Evolutionary conservation across 2,113 vertebrate species (phyloP), one percentile per base, ranked within the genome.

Genomic region (Lophius piscatorius): DNA sequence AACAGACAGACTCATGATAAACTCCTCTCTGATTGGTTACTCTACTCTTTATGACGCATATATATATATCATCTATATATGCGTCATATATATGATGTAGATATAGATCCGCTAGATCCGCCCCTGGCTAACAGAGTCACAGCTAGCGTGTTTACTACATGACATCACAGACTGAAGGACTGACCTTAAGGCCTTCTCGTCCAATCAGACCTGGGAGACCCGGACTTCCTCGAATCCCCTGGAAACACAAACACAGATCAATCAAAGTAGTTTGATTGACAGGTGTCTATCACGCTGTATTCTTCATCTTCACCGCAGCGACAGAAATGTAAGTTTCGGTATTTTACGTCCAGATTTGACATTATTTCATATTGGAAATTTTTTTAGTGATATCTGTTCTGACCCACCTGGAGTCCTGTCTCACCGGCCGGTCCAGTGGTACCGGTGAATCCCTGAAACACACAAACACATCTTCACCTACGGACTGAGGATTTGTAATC

Each of bases 371-470:
- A 6, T 10, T 31, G 29, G 11, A 31, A 31, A 10, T 31, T 31
- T 9, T 3, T 31, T 31, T 31, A 3, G n/a, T n/a, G n/a, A n/a
- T n/a, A n/a, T n/a, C n/a, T 31, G 11, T 9, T 46, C 31, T 3
- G 8, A 55, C 76, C 42, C 48, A 88, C 86, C 80, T 69, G 67
- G 22, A 55, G 1, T n/a, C 87, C 89, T 50, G 28, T 70, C 5
- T 20, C 1, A 20, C 86, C 87, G 0, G 3, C 12, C 0, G 1
- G 6, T 8, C 89, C 94, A 33, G 74, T 62, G 0, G 1, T 20
- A 11, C 95, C 95, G 42, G 84, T 58, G 23, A 70, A 38, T 36
- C 95, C 95, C 91, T 91, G 59, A 59, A 67, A 74, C 24, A 76
- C 47, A 66, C 12, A 31, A 50, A 49, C 6, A 6, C 33, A 57